Base-by-base conservation (phyloP, 2,888 invertebrate species). In the Euplexia lucipara region DNA sequence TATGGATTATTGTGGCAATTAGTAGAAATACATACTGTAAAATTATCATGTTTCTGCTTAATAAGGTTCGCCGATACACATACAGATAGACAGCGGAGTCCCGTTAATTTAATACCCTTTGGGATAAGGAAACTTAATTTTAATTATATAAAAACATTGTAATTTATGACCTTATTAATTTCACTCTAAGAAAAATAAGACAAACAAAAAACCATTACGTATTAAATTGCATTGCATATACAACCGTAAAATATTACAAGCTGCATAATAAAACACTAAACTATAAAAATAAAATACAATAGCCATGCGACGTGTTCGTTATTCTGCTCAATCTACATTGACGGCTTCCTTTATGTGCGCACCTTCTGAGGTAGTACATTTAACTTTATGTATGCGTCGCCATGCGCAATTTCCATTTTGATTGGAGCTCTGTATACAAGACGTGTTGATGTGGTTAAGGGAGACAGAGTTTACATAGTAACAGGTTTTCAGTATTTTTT, bases 241-340 rank as follows among this genome's bases (percentile, higher is more conserved):
- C 45, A 26, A 41, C 16, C 14, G 9, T 39, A 18, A 39, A 39
- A 39, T 18, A 4, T 30, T 12, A 35, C 12, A 61, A 44, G n/a
- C n/a, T 35, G n/a, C n/a, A 34, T 35, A 62, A 62, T n/a, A 35
- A 12, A 44, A 20, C 35, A 44, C 22, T 26, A 12, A 42, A 54
- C 54, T 9, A 54, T 37, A 45, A 68, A 65, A 57, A 45, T 57
- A 34, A 34, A 57, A 45, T 57, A 34, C 26, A 57, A 45, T 14
- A 20, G 2, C 16, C 3, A 7, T 39, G 10, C 8, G 37, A 32
- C 10, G 34, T 44, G 69, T 12, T 37, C 12, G 22, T 57, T 57
- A 39, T 57, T 45, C 18, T 32, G 22, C 44, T 56, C 45, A 34
- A 69, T 69, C 18, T 65, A 57, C 45, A 69, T 69, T 65, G 45